These are phyloP conservation scores for Belgica antarctica DNA, from an alignment of 2,888 invertebrate genomes.

Conservation along the genomic window DNA sequence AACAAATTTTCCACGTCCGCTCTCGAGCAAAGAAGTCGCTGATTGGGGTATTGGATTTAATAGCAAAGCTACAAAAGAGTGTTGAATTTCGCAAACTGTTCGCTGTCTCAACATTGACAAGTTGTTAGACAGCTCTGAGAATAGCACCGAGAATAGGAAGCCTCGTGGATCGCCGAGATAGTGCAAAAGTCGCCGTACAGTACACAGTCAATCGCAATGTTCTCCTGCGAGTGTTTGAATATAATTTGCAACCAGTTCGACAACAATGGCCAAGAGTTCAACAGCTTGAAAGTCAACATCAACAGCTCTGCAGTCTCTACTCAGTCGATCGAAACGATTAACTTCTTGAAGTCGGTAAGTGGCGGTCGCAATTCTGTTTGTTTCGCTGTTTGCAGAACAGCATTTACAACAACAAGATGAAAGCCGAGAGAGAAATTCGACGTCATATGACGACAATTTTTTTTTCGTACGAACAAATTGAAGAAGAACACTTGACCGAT, in stretches of 20 bases:
- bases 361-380: neutral
- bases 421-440: neutral
- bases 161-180: neutral
- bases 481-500: neutral
- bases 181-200: too few relatives aligned
- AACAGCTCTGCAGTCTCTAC: neutral
- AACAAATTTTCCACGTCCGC: too few relatives aligned
- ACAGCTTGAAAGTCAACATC: neutral
- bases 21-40: too few relatives aligned
- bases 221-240: constrained; percentile 26
- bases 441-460: neutral
- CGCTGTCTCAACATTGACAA: too few relatives aligned
- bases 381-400: neutral
- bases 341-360: constrained; percentile 34
- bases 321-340: neutral
- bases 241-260: constrained; percentile 10
- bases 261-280: neutral
- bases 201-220: neutral
- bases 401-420: constrained; percentile 1
- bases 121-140: too few relatives aligned
- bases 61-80: too few relatives aligned
- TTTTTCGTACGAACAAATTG: neutral
- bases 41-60: too few relatives aligned
- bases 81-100: too few relatives aligned
- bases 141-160: too few relatives aligned